These are phyloP conservation scores for Nymphalis urticae DNA, from an alignment of 2,888 invertebrate species.

Conservation along the genomic window DNA sequence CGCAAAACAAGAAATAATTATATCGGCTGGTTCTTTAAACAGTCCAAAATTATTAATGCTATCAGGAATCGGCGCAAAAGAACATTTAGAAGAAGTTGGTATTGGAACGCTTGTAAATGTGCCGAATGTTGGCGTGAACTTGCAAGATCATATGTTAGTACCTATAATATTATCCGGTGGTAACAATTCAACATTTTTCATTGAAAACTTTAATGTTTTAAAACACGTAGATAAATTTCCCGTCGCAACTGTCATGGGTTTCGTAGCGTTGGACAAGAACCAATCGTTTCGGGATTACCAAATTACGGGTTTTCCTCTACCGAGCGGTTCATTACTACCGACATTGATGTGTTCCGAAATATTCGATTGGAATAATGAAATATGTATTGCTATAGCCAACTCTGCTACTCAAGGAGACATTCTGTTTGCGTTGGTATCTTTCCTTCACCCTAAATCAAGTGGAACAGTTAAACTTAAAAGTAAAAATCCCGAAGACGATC, in stretches of 20 bases:
- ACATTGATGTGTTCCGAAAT: constrained; percentile 45
- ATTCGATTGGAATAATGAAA: constrained; percentile 46
- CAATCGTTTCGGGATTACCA: constrained; percentile 60
- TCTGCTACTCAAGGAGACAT: constrained; percentile 37
- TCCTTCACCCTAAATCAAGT: constrained; percentile 56
- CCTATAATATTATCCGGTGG: constrained; percentile 47
- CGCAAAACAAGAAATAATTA: constrained; percentile 53
- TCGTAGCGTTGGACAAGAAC: constrained; percentile 50
- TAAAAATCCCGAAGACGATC: constrained; percentile 47
- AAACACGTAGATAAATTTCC: constrained; percentile 49
- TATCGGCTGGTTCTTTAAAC: constrained; percentile 59
- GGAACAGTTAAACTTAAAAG: constrained; percentile 52
- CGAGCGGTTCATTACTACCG: constrained; percentile 44
- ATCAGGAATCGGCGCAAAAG: constrained; percentile 59
- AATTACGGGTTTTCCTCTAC: constrained; percentile 44
- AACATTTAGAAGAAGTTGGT: constrained; percentile 49
- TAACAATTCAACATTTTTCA: constrained; percentile 36
- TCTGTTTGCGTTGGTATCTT: constrained; percentile 43
- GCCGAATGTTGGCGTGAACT: constrained; percentile 55
- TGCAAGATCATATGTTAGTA: constrained; percentile 57
- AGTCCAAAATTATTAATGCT: constrained; percentile 61
- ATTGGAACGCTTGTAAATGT: constrained; percentile 49
- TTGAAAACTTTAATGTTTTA: constrained; percentile 46
- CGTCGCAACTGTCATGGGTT: constrained; percentile 50
- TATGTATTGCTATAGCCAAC: constrained; percentile 46